phyloP scores from a whole-genome alignment of 2,888 invertebrate genomes.

The Troides helena region DNA sequence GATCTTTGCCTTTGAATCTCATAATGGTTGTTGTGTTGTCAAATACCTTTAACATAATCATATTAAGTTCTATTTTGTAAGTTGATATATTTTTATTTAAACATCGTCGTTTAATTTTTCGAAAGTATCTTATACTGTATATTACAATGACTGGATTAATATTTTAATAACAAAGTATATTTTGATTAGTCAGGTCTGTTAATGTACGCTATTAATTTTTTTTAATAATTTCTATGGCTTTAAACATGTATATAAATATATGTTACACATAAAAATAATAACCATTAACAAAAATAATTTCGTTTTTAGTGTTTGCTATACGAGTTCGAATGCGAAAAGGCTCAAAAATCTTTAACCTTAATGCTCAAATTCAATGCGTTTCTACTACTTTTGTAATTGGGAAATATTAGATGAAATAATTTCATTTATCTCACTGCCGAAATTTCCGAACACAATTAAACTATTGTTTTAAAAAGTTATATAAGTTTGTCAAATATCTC shows the following conservation, averaged over 20 bases:
- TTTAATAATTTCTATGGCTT: not conserved
- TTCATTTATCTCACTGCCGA: too few relatives aligned
- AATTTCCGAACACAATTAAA: too few relatives aligned
- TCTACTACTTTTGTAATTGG: too few relatives aligned
- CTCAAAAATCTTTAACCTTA: too few relatives aligned
- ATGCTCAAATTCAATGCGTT: too few relatives aligned
- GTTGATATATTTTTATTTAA: not conserved
- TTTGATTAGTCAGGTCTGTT: not conserved
- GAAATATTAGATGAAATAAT: too few relatives aligned
- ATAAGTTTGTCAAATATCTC: too few relatives aligned
- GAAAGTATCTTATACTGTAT: not conserved
- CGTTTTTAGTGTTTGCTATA: not conserved
- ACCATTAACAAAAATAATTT: not conserved
- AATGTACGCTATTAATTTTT: not conserved
- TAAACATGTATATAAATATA: not conserved
- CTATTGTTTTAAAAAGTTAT: too few relatives aligned
- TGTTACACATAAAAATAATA: not conserved
- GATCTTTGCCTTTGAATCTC: conserved; percentile 6
- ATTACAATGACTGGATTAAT: not conserved
- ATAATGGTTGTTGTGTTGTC: conserved; percentile 7
- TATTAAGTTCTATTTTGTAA: not conserved
- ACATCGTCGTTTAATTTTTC: not conserved
- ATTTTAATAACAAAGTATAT: not conserved
- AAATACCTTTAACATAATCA: not conserved
- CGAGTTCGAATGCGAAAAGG: not conserved